phyloP scores from a whole-genome alignment of 2,888 invertebrate genomes.

The Lutraria lutraria region DNA sequence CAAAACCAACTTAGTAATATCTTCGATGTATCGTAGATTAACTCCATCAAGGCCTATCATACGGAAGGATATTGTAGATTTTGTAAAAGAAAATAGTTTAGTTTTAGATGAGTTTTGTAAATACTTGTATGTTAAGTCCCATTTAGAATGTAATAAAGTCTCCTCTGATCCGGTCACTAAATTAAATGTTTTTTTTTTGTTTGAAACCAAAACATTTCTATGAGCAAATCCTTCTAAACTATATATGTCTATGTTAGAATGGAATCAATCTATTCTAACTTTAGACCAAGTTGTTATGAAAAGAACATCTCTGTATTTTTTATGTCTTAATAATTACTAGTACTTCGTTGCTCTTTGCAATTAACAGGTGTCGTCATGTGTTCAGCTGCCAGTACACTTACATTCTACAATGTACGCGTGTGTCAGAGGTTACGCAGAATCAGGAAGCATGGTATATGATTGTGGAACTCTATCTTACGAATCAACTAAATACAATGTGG shows the following conservation, averaged over 20 bases:
- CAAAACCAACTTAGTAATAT: too few species aligned
- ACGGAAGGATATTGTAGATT: too few species aligned
- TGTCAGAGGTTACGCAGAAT: not conserved
- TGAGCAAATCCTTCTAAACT: too few species aligned
- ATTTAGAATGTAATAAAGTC: too few species aligned
- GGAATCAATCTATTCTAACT: not conserved
- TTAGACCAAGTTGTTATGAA: not conserved
- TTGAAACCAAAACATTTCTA: not conserved
- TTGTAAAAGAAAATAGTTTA: too few species aligned
- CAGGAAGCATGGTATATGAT: not conserved
- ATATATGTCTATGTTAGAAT: too few species aligned
- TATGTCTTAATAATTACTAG: not conserved
- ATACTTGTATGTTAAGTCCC: too few species aligned
- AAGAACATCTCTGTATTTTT: not conserved
- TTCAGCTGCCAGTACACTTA: not conserved
- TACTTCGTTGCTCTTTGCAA: not conserved
- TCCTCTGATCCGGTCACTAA: too few species aligned
- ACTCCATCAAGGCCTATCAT: too few species aligned
- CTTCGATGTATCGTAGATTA: too few species aligned
- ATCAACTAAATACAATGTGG: not conserved
- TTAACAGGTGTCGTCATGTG: not conserved
- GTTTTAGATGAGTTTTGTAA: too few species aligned
- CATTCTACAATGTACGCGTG: constrained; percentile 23
- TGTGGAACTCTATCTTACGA: not conserved
- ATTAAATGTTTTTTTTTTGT: too few species aligned